Base-by-base conservation (phyloP, 2,888 invertebrate genomes). In the Strigamia maritima region DNA sequence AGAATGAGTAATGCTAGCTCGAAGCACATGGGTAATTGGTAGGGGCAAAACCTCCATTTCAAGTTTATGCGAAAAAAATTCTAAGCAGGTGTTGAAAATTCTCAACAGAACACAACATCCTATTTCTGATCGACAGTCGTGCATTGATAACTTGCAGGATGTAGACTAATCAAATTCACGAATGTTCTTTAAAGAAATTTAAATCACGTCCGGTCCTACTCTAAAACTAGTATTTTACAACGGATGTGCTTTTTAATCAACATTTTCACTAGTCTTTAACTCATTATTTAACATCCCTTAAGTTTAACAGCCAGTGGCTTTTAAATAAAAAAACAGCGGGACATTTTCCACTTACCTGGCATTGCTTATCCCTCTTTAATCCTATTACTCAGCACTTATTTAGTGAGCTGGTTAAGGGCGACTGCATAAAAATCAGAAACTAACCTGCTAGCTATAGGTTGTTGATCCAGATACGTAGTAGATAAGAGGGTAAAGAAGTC, bases 11-110 rank as follows among this genome's bases (percentile, higher is more conserved):
- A 65, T 22, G 60, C 60, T 24, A 12, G 22, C 60, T 65, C 22
- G 19, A 16, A 65, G 60, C 60, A 19, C 60, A 65, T 65, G 60
- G 60, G 60, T 65, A 65, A 65, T 65, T 65, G 60, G 60, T 65
- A 65, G 60, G 60, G 60, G 60, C 60, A 65, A 65, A 65, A 24
- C 60, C 24, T 35, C 60, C 22, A 65, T 44, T 44, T 44, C 44
- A 65, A 22, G 24, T 65, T 65, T 65, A 44, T 44, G 44, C 60
- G 10, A 22, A 65, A 65, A 65, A 65, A 65, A 65, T 22, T 22
- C 2, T 49, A 16, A 49, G 49, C 49, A 49, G 16, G 60, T 65
- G 60, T 22, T 24, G n/a, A 65, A 54, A 65, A 65, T 65, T 65
- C 19, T 7, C 12, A 24, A 24, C 60, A 2, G 7, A 65, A 65